These are phyloP conservation scores for Pungitius pungitius DNA, from an alignment of 2,113 vertebrate genomes.

Conservation along the genomic window DNA sequence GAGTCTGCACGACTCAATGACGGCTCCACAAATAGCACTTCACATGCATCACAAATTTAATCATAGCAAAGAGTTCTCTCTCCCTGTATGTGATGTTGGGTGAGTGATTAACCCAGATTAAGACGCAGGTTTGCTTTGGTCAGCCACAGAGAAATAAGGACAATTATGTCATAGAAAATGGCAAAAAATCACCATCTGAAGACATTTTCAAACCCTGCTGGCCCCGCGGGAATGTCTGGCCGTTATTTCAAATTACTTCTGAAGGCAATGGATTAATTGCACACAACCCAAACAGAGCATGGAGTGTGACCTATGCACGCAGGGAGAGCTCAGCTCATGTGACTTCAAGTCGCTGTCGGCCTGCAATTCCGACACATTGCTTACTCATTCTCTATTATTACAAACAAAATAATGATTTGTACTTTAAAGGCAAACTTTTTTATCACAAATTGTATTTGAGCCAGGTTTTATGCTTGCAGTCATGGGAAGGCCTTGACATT, in stretches of 20 bases:
- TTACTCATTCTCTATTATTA: neutral
- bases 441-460: neutral
- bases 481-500: neutral
- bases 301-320: conserved; percentile 38
- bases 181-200: conserved; percentile 41
- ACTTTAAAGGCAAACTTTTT: conserved; percentile 4
- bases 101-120: conserved; percentile 24
- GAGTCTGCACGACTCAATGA: conserved; percentile 71
- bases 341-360: conserved; percentile 18
- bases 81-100: conserved; percentile 1
- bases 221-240: conserved; percentile 64
- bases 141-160: conserved; percentile 42
- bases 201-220: conserved; percentile 48
- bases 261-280: conserved; percentile 57
- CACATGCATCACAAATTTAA: conserved; percentile 57
- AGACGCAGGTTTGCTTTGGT: conserved; percentile 26
- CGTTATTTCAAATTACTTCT: conserved; percentile 67
- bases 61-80: conserved; percentile 38
- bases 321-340: conserved; percentile 32
- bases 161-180: conserved; percentile 44
- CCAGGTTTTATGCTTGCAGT: neutral
- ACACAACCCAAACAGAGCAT: conserved; percentile 53
- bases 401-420: neutral
- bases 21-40: conserved; percentile 58
- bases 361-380: conserved; percentile 6